A percentile compares a stretch with the other conserved stretches of the same genome.
Conservation (phyloP, 2,888 invertebrate genomes). For the Chrysina gloriosa region DNA sequence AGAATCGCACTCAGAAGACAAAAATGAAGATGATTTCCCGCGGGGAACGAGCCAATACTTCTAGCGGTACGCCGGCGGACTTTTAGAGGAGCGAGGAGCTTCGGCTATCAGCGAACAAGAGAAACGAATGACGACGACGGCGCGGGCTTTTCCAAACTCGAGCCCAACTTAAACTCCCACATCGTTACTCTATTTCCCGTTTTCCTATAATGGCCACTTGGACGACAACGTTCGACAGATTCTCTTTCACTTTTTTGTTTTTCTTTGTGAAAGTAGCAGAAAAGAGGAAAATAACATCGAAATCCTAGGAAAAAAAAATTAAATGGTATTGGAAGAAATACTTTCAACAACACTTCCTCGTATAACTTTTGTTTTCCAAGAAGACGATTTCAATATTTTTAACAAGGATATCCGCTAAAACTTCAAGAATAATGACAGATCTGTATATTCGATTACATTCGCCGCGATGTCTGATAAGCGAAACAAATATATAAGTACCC, state of each 20-base stretch:
- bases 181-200: constrained; percentile 27
- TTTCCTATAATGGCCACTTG: constrained; percentile 18
- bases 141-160: constrained; percentile 7
- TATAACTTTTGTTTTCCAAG: not conserved
- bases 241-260: not conserved
- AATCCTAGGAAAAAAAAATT: not conserved
- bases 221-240: constrained; percentile 9
- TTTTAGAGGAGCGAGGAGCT: constrained; percentile 6
- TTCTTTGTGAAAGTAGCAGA: not conserved
- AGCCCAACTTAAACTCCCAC: constrained; percentile 22
- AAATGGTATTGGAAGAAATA: not conserved
- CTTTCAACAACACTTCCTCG: too few relatives aligned
- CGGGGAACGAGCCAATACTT: constrained; percentile 43
- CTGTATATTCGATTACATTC: not conserved
- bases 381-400: not conserved
- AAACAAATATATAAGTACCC: constrained; percentile 22
- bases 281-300: not conserved
- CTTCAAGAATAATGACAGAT: not conserved
- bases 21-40: constrained; percentile 56
- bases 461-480: not conserved
- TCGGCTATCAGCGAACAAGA: not conserved
- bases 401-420: not conserved
- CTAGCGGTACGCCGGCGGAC: constrained; percentile 25
- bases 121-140: constrained; percentile 10
- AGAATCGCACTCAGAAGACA: constrained; percentile 53